phyloP scores from a whole-genome alignment of 2,797 vertebrate species.

The Perodicticus potto region DNA sequence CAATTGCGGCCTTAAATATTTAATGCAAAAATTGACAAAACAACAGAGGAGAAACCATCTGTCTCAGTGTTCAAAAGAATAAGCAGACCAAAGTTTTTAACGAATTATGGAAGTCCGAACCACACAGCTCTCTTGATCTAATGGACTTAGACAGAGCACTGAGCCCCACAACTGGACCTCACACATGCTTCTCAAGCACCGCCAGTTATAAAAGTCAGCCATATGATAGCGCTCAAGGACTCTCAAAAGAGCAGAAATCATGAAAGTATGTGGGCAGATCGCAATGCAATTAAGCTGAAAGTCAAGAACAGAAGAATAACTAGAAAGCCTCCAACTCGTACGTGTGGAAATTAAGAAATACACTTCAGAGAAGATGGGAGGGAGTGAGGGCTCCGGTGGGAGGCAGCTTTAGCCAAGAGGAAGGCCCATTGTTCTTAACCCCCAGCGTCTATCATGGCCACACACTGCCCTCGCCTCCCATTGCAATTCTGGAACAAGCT shows the following conservation, averaged over 20 bases:
- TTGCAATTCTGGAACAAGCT: not conserved
- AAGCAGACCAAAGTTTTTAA: not conserved
- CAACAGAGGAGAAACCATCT: not conserved
- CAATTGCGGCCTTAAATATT: not conserved
- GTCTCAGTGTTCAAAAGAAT: not conserved
- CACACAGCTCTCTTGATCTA: not conserved
- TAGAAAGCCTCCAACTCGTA: not conserved
- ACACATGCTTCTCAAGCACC: not conserved
- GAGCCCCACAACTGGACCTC: not conserved
- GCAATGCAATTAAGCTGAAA: not conserved
- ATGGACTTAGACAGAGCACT: not conserved
- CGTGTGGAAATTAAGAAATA: not conserved
- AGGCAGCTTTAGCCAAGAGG: not conserved
- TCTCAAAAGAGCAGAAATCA: not conserved
- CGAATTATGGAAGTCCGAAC: not conserved
- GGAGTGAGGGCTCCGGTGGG: not conserved
- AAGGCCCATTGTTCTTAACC: not conserved
- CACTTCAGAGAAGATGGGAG: not conserved
- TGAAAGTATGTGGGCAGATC: not conserved
- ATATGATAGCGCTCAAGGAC: not conserved
- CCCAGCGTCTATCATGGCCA: not conserved
- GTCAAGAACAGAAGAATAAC: not conserved
- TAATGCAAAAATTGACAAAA: not conserved
- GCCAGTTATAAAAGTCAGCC: not conserved
- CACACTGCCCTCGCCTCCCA: not conserved